phyloP scores from a whole-genome alignment of 1,140 invertebrate species.

The Lepidurus couesii region DNA sequence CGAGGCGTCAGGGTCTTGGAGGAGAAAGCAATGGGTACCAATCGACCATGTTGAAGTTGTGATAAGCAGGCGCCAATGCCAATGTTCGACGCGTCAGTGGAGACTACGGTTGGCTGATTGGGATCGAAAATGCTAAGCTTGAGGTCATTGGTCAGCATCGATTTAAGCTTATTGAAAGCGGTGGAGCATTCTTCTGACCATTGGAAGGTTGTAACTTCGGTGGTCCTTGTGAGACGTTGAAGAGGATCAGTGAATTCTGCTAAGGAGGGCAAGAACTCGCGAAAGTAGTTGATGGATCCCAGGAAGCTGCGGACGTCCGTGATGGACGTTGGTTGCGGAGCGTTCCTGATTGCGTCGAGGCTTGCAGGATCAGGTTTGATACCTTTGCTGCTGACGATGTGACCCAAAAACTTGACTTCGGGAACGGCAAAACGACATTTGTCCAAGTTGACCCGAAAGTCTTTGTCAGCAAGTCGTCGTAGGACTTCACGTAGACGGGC shows the following conservation, averaged over 20 bases:
- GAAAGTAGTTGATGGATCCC: neutral
- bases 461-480: conserved; percentile 35
- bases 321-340: conserved; percentile 37
- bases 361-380: conserved; percentile 43
- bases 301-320: neutral
- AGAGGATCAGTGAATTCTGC: neutral
- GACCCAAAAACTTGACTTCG: conserved; percentile 43
- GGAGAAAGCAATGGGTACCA: conserved; percentile 42
- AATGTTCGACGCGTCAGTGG: neutral
- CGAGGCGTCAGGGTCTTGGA: conserved; percentile 36
- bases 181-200: conserved; percentile 41
- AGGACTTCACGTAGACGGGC: conserved; percentile 38
- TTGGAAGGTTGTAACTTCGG: neutral
- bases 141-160: neutral
- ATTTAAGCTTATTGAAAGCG: conserved; percentile 43
- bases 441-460: conserved; percentile 41
- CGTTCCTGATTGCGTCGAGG: conserved; percentile 43
- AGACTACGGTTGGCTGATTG: neutral
- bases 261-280: neutral
- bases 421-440: conserved; percentile 43
- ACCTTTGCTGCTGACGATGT: conserved; percentile 42
- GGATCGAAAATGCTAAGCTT: neutral
- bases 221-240: neutral
- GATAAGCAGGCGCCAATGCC: neutral
- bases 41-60: neutral